Evolutionary conservation across 2,888 invertebrate genomes (phyloP).

Genomic region (Sinhomidia bicolor): DNA sequence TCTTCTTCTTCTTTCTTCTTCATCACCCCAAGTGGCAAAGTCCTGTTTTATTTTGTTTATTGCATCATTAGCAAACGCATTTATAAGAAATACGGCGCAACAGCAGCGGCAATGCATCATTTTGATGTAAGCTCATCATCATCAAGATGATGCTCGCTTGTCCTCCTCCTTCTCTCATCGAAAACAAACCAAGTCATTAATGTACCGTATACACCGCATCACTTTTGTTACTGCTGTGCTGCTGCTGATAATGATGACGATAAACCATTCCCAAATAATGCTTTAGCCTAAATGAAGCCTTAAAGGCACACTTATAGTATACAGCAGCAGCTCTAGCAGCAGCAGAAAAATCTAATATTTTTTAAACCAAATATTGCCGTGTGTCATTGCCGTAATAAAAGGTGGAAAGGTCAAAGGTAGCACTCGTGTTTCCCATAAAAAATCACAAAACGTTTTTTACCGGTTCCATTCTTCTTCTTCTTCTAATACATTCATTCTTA

Average conservation of each 20-base stretch:
- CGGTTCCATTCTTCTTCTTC: constrained; percentile 9
- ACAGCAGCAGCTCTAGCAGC: neutral
- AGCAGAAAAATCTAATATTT: neutral
- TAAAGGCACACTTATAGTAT: too few species aligned
- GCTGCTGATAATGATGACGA: neutral
- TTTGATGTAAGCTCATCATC: too few species aligned
- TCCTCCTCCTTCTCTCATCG: neutral
- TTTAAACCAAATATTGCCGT: too few species aligned
- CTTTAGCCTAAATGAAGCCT: neutral
- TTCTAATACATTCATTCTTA: too few species aligned
- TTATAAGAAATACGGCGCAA: too few species aligned
- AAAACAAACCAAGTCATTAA: constrained; percentile 38
- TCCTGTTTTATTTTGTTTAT: constrained; percentile 12
- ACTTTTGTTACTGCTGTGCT: neutral
- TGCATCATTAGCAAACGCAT: constrained; percentile 1
- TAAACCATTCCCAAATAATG: neutral
- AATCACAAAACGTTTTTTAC: neutral
- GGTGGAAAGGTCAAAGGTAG: constrained; percentile 5
- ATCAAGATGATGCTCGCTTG: too few species aligned
- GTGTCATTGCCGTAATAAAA: too few species aligned
- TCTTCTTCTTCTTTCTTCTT: neutral
- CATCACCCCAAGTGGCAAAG: constrained; percentile 26
- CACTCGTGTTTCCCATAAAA: constrained; percentile 3
- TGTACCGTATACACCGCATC: neutral
- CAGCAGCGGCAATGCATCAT: neutral